phyloP scores from a whole-genome alignment of 2,797 vertebrate species.

The Champsocephalus gunnari region DNA sequence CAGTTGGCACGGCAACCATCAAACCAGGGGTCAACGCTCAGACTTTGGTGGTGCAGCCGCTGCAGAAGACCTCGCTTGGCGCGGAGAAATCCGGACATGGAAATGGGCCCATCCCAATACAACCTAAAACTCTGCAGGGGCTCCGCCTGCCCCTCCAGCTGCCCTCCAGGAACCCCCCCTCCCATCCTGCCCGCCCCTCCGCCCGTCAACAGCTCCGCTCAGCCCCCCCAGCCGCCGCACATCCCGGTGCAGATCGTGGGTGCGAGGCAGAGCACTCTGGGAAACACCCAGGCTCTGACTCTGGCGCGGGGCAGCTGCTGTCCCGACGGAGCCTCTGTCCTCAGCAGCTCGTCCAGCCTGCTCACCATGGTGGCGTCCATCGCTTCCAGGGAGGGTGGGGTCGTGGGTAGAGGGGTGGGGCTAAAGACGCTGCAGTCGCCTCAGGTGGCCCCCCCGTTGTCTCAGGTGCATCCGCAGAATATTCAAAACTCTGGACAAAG shows the following conservation, averaged over 20 bases:
- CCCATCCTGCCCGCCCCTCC: conserved; percentile 81
- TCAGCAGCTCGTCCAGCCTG: conserved; percentile 74
- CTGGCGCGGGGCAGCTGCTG: conserved; percentile 82
- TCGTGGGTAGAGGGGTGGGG: conserved; percentile 66
- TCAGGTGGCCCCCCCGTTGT: conserved; percentile 62
- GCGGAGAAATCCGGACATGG: conserved; percentile 70
- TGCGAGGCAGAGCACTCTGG: conserved; percentile 90
- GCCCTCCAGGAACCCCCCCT: conserved; percentile 82
- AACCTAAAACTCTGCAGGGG: conserved; percentile 88
- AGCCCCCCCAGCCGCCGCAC: conserved; percentile 83
- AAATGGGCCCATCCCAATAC: conserved; percentile 89
- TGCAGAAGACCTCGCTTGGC: conserved; percentile 86
- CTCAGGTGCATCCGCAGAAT: conserved; percentile 73
- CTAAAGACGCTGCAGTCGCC: conserved; percentile 69
- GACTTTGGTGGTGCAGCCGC: conserved; percentile 94
- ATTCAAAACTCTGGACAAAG: conserved; percentile 63
- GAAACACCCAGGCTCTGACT: conserved; percentile 90
- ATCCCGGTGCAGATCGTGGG: conserved; percentile 96
- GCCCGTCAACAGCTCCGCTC: conserved; percentile 45
- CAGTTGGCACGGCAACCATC: conserved; percentile 74
- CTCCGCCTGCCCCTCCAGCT: conserved; percentile 82
- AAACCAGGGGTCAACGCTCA: conserved; percentile 86
- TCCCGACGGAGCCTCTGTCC: conserved; percentile 70
- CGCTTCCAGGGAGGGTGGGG: conserved; percentile 73
- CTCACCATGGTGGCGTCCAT: conserved; percentile 82